These are phyloP conservation scores for Capromys pilorides DNA, from an alignment of 2,797 vertebrate genomes.

Conservation along the genomic window DNA sequence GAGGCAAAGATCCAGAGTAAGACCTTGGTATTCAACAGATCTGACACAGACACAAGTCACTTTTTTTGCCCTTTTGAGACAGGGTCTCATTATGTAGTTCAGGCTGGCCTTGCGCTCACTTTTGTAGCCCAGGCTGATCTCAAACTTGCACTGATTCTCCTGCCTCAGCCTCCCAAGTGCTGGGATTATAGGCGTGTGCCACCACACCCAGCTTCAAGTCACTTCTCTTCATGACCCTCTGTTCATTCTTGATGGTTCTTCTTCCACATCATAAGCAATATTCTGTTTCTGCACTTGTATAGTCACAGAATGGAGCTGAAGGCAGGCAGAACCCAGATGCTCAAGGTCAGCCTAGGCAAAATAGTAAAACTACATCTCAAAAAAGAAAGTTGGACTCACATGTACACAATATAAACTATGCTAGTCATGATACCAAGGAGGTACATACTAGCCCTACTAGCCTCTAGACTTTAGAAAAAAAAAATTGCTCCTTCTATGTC, in stretches of 20 bases:
- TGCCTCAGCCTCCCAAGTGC: too few species aligned
- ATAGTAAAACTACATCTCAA: not conserved
- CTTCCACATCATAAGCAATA: not conserved
- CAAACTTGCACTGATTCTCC: too few species aligned
- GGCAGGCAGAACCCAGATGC: not conserved
- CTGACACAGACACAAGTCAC: not conserved
- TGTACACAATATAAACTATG: not conserved
- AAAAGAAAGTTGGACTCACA: not conserved
- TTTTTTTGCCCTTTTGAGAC: too few species aligned
- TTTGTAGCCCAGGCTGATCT: too few species aligned
- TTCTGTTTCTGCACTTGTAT: slow-evolving; percentile 9
- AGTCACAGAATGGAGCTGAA: not conserved
- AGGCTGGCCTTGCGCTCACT: too few species aligned
- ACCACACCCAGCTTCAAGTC: too few species aligned
- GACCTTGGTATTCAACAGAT: not conserved
- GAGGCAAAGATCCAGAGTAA: not conserved
- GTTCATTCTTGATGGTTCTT: not conserved
- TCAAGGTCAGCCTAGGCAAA: not conserved
- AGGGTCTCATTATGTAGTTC: too few species aligned
- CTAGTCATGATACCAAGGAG: not conserved
- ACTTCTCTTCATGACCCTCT: not conserved
- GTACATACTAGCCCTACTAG: not conserved
- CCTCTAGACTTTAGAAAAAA: slow-evolving; percentile 46
- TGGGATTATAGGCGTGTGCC: too few species aligned
- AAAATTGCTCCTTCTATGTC: not conserved